Base-by-base conservation (phyloP, 2,797 vertebrate species). In the Phoxinus dragarum region DNA sequence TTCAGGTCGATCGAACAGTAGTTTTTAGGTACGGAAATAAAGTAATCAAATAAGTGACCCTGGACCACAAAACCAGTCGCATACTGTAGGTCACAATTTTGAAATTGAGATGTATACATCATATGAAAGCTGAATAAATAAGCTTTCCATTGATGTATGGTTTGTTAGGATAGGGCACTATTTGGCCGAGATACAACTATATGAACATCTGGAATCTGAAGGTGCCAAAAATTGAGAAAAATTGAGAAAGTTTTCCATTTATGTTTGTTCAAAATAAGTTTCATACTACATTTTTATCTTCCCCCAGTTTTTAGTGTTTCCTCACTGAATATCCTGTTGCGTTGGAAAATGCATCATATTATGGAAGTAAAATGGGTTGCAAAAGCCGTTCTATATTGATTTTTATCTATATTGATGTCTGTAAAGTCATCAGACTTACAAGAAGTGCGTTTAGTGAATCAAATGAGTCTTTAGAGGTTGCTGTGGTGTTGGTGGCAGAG, bases 401-500 rank as follows among this genome's bases (percentile, higher is more conserved):
- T 75, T 36, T 23, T 23, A 74, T 74, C 44, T 27, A 27, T 27
- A 27, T 27, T 27, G 27, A 31, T 79, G 8, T 66, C 23, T 16
- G 14, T 54, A 38, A 38, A 47, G 59, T 66, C 42, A 59, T 17
- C 59, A 47, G 59, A 49, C 61, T 75, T n/a, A 47, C 27, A 16
- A n/a, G 36, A 78, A 72, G 40, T 40, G 80, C 14, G 38, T 74
- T 42, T 54, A 68, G 38, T 78, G 38, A 44, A 31, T 74, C 17
- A 56, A 16, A 19, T 69, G 34, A 31, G 49, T 72, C 67, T 78
- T 75, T n/a, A 69, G 54, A 66, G 47, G 42, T 82, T 67, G 36
- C 68, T 76, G 61, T 56, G 61, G 73, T 64, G 54, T 77, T 69
- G 72, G 72, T 73, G 81, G 74, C 56, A 44, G 42, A 4, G 67